Evolutionary conservation across 2,797 vertebrate genomes (phyloP).

Genomic region (Chromobotia macracanthus): DNA sequence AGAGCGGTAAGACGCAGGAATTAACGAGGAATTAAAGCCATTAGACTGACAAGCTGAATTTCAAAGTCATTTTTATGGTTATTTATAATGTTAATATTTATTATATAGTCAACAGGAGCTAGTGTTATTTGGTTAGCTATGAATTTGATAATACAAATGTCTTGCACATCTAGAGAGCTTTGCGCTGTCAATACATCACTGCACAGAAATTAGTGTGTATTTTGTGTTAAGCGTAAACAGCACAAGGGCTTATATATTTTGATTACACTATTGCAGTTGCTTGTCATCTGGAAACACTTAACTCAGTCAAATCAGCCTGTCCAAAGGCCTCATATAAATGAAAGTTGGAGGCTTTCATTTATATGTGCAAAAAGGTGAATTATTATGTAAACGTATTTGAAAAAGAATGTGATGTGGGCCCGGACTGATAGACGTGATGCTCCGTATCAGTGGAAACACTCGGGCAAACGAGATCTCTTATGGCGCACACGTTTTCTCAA

Average conservation of each 20-base stretch:
- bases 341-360: too few relatives aligned
- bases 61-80: background rate
- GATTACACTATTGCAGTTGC: background rate
- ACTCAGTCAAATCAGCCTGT: background rate
- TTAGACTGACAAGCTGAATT: too few relatives aligned
- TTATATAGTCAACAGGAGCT: background rate
- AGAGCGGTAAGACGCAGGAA: slow-evolving; percentile 85
- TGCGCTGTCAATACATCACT: background rate
- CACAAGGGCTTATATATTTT: background rate
- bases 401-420: background rate
- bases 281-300: background rate
- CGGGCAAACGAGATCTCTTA: background rate
- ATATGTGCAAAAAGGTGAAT: background rate
- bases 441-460: background rate
- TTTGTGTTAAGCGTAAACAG: background rate
- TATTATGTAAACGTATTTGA: too few relatives aligned
- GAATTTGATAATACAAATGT: background rate
- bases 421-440: background rate
- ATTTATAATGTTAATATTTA: too few relatives aligned
- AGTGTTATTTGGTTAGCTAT: background rate
- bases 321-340: background rate
- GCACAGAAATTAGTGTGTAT: background rate
- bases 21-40: too few relatives aligned
- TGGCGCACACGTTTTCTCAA: background rate
- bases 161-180: background rate